Percentiles rank a stretch among this genome's conserved stretches.
Conservation (phyloP, 2,113 vertebrate genomes). For the Cebidichthys violaceus region DNA sequence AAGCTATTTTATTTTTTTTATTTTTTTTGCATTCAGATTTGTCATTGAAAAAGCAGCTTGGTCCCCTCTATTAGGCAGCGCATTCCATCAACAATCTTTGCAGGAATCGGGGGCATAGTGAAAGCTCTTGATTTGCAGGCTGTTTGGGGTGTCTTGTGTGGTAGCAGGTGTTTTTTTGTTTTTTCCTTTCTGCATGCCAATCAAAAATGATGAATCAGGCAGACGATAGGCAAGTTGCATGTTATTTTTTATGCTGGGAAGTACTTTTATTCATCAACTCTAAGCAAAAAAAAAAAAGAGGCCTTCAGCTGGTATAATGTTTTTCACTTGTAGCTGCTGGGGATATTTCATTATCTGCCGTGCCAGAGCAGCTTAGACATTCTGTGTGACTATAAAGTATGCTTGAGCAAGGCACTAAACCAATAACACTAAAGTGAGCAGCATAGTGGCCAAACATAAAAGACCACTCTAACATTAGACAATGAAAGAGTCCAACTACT, state of each 20-base stretch:
- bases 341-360: background rate
- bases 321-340: background rate
- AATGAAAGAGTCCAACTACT: conserved; percentile 22
- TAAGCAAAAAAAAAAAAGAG: conserved; percentile 11
- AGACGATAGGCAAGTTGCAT: conserved; percentile 27
- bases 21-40: conserved; percentile 45
- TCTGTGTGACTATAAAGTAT: conserved; percentile 1
- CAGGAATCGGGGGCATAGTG: conserved; percentile 38
- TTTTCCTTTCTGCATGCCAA: conserved; percentile 34
- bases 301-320: conserved; percentile 1
- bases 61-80: conserved; percentile 36
- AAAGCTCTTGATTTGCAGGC: conserved; percentile 46
- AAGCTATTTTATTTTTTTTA: conserved; percentile 37
- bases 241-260: conserved; percentile 24
- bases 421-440: conserved; percentile 15
- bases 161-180: conserved; percentile 59
- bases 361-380: conserved; percentile 22
- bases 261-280: background rate
- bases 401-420: conserved; percentile 29
- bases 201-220: conserved; percentile 38
- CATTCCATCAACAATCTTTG: conserved; percentile 43
- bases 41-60: conserved; percentile 63
- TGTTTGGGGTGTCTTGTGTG: conserved; percentile 14
- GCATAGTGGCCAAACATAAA: conserved; percentile 26
- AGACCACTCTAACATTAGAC: conserved; percentile 19